Percentiles rank a stretch among this genome's conserved stretches.
Conservation (phyloP, 2,888 invertebrate genomes). For the Mimas tiliae region DNA sequence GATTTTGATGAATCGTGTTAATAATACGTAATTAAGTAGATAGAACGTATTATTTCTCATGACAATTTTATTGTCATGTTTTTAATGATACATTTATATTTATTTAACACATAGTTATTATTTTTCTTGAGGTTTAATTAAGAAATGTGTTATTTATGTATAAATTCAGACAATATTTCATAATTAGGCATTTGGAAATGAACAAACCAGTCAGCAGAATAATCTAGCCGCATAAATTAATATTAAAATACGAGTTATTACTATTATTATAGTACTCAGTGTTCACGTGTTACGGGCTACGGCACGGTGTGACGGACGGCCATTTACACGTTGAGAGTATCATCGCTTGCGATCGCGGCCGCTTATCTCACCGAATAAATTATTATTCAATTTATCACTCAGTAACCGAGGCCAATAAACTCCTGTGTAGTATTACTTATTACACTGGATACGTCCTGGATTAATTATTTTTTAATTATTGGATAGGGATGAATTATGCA, state of each 20-base stretch:
- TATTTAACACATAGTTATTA: too few species aligned
- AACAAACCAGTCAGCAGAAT: background rate
- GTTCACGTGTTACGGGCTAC: conserved; percentile 33
- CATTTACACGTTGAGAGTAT: conserved; percentile 67
- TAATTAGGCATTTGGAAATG: too few species aligned
- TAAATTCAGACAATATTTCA: too few species aligned
- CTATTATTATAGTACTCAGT: background rate
- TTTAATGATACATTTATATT: too few species aligned
- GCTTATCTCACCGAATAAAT: conserved; percentile 78
- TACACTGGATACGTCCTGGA: conserved; percentile 66
- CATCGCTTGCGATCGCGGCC: conserved; percentile 56
- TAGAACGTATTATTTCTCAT: too few species aligned
- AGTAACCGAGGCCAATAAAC: conserved; percentile 71
- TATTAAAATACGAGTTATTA: background rate
- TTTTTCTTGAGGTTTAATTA: too few species aligned
- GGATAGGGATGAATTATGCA: background rate
- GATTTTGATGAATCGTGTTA: too few species aligned
- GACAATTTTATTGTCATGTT: too few species aligned
- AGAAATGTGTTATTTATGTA: too few species aligned
- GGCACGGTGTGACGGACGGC: conserved; percentile 44
- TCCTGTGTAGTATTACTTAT: conserved; percentile 80
- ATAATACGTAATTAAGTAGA: too few species aligned
- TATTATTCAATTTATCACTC: conserved; percentile 82
- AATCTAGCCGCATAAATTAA: background rate
- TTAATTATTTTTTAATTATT: conserved; percentile 58